phyloP scores from a whole-genome alignment of 2,797 vertebrate genomes.

The Gallinago solitaria region DNA sequence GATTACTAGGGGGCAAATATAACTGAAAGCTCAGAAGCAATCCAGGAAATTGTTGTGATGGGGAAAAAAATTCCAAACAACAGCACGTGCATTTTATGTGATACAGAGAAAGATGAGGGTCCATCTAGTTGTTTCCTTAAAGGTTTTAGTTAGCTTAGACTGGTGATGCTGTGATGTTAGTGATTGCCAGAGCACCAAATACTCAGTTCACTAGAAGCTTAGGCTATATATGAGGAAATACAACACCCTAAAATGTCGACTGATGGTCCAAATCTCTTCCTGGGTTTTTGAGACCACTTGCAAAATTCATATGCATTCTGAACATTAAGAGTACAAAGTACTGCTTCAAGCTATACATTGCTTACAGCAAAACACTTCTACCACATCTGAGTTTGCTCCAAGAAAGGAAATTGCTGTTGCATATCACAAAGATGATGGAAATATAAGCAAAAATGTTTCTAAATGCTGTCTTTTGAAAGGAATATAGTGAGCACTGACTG shows the following conservation, averaged over 20 bases:
- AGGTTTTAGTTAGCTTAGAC: neutral
- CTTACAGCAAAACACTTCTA: neutral
- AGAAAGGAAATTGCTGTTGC: neutral
- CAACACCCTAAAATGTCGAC: neutral
- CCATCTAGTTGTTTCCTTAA: neutral
- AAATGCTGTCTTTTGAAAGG: neutral
- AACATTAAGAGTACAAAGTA: neutral
- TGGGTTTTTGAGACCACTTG: neutral
- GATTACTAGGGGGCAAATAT: neutral
- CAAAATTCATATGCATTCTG: neutral
- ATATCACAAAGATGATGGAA: neutral
- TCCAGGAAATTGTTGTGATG: neutral
- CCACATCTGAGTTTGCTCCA: neutral
- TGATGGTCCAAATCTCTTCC: neutral
- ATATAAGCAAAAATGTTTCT: neutral
- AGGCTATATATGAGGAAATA: neutral
- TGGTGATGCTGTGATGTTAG: neutral
- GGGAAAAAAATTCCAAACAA: neutral
- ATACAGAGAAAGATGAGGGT: neutral
- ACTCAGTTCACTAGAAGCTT: neutral
- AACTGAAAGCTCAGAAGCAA: neutral
- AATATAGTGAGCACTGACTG: neutral
- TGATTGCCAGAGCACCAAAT: neutral
- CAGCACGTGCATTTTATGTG: neutral
- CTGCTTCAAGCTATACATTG: neutral